Evolutionary conservation across 1,140 invertebrate genomes (phyloP).

Genomic region (Phocides pigmalion): DNA sequence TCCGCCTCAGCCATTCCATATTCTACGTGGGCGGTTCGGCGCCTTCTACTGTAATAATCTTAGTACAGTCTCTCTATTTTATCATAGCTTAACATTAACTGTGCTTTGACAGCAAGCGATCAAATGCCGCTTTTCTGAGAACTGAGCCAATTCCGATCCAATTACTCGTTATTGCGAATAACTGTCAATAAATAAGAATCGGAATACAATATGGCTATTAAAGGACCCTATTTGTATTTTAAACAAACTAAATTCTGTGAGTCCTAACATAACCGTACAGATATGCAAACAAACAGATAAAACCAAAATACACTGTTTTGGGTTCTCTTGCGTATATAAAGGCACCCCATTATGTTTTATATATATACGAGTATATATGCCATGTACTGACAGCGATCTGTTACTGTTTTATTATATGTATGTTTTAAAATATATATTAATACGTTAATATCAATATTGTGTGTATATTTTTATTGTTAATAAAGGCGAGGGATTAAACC

Average conservation of each 20-base stretch:
- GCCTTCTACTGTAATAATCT: slow-evolving; percentile 9
- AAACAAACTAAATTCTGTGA: background rate
- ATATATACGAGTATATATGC: no score
- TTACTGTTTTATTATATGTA: no score
- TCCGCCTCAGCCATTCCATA: slow-evolving; percentile 17
- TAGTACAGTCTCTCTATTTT: background rate
- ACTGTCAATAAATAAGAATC: background rate
- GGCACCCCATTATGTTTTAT: no score
- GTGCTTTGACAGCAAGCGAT: background rate
- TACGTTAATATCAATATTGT: no score
- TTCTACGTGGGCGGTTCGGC: slow-evolving; percentile 14
- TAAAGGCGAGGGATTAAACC: no score
- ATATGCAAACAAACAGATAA: no score
- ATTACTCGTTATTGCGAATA: background rate
- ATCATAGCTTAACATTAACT: background rate
- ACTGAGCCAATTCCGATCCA: background rate
- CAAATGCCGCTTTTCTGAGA: background rate
- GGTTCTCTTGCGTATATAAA: no score
- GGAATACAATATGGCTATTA: background rate
- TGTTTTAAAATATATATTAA: no score
- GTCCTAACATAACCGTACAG: no score
- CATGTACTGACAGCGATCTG: no score
- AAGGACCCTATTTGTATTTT: background rate
- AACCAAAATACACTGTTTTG: no score
- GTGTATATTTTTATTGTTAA: no score